Conservation (phyloP, 2,888 invertebrate species). For the Amiota mariae region DNA sequence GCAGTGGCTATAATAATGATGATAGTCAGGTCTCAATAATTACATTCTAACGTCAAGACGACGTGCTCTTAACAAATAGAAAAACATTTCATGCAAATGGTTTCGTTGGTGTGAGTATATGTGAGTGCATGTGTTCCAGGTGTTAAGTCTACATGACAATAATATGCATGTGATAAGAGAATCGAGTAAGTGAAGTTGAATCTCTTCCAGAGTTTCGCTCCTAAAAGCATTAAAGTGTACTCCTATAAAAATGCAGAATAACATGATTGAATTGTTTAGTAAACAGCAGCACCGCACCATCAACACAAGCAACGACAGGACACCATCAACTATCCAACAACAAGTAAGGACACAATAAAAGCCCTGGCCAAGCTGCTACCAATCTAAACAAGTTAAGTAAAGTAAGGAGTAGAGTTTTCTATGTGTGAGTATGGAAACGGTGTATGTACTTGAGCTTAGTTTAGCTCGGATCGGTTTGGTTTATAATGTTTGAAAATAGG, state of each 20-base stretch:
- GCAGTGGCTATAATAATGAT: too few relatives aligned
- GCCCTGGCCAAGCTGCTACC: not conserved
- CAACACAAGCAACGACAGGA: not conserved
- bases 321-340: conserved; percentile 7
- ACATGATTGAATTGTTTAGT: conserved; percentile 27
- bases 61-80: too few relatives aligned
- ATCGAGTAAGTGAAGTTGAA: not conserved
- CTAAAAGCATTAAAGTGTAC: conserved; percentile 19
- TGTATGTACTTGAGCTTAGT: conserved; percentile 15
- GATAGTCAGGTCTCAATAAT: too few relatives aligned
- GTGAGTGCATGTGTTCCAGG: not conserved
- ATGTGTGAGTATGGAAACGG: too few relatives aligned
- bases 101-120: not conserved
- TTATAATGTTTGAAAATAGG: conserved; percentile 30
- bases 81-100: not conserved
- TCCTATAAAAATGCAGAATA: conserved; percentile 26
- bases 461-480: conserved; percentile 30
- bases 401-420: not conserved
- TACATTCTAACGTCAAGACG: too few relatives aligned
- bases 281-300: conserved; percentile 8
- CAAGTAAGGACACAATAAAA: not conserved
- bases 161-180: too few relatives aligned
- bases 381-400: conserved; percentile 1
- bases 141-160: not conserved
- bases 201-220: not conserved